phyloP scores from a whole-genome alignment of 2,888 invertebrate species.

The Aspidiotus rigidus region DNA sequence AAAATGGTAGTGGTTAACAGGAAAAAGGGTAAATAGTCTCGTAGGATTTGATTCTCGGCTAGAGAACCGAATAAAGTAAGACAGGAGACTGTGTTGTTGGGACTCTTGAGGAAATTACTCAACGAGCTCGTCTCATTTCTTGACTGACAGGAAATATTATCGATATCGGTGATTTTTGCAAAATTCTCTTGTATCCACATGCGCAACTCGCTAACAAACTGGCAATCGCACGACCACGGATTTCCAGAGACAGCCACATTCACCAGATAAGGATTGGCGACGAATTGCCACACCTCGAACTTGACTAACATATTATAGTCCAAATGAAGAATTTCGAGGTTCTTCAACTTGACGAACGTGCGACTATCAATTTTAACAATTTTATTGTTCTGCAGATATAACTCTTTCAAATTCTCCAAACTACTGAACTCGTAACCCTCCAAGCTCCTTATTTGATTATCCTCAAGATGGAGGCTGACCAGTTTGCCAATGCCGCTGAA shows the following conservation, averaged over 20 bases:
- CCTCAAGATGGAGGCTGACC: constrained; percentile 72
- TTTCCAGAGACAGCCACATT: constrained; percentile 75
- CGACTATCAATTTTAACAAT: constrained; percentile 73
- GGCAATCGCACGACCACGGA: constrained; percentile 86
- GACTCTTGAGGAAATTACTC: constrained; percentile 63
- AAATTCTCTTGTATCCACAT: constrained; percentile 68
- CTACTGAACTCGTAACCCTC: constrained; percentile 74
- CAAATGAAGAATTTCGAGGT: constrained; percentile 71
- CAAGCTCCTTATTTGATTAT: constrained; percentile 70
- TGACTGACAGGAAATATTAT: constrained; percentile 64
- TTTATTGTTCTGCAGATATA: constrained; percentile 78
- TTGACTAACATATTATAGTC: constrained; percentile 73
- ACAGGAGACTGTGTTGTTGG: constrained; percentile 64
- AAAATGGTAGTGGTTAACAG: constrained; percentile 69
- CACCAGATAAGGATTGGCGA: constrained; percentile 73
- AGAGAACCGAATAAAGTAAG: constrained; percentile 43
- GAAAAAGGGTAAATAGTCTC: constrained; percentile 69
- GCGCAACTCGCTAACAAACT: constrained; percentile 67
- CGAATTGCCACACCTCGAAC: constrained; percentile 79
- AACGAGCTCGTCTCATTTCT: constrained; percentile 62
- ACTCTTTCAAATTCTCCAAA: constrained; percentile 69
- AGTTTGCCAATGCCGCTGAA: constrained; percentile 77
- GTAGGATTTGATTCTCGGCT: constrained; percentile 48
- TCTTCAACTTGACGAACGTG: constrained; percentile 70
- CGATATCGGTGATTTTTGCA: constrained; percentile 70